phyloP scores from a whole-genome alignment of 2,797 vertebrate species.

The Phyllotis vaccarum region DNA sequence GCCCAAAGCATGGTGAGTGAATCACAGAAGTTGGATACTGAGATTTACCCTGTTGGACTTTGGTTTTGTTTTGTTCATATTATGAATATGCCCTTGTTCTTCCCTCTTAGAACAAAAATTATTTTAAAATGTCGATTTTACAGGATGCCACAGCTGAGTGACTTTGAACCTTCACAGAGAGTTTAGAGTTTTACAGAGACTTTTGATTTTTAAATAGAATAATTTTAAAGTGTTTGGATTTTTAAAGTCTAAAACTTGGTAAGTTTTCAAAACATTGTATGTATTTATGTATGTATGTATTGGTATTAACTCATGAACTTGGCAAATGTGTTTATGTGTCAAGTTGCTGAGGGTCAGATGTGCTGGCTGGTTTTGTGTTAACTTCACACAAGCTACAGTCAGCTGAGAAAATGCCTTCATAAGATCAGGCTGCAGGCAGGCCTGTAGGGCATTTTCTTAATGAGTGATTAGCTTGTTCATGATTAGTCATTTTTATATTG shows the following conservation, averaged over 20 bases:
- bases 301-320: neutral
- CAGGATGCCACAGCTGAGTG: neutral
- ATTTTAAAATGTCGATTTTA: neutral
- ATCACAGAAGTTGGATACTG: neutral
- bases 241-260: neutral
- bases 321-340: neutral
- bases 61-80: neutral
- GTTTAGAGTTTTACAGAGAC: neutral
- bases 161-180: neutral
- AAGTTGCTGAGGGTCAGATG: neutral
- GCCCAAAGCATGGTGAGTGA: neutral
- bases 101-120: neutral
- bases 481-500: slow-evolving; percentile 15
- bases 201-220: neutral
- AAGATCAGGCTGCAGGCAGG: too few relatives aligned
- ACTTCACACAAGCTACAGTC: neutral
- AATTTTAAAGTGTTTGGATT: neutral
- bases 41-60: neutral
- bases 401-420: too few relatives aligned
- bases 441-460: neutral
- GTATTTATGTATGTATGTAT: too few relatives aligned
- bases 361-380: neutral
- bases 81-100: neutral
- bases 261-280: neutral
- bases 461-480: neutral